Base-by-base conservation (phyloP, 2,888 invertebrate genomes). In the Lepidochrysops patricia region DNA sequence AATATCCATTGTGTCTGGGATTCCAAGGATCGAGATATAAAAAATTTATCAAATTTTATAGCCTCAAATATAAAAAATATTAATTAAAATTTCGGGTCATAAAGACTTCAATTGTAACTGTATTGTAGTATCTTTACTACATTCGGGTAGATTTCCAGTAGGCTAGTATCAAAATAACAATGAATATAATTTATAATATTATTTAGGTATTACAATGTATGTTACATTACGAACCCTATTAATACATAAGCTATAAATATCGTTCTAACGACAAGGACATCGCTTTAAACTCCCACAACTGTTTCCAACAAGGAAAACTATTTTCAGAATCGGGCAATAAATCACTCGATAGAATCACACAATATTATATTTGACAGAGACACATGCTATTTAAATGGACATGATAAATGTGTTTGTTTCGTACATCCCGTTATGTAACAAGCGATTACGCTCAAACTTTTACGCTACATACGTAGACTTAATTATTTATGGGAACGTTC, bases 321-420 rank as follows among this genome's bases (percentile, higher is more conserved):
- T 86, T 85, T 84, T 82, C 84, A 85, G 84, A 83, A 84, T 80
- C 77, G 76, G 79, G 72, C 76, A 79, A 85, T 85, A 84, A 85
- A 86, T 87, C 86, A 85, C 75, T 77, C 43, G 80, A 84, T 81
- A 77, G 79, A 80, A 82, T 83, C 77, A 77, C 75, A 76, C 76
- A 74, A 77, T 78, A 76, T 75, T 73, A 75, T 75, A 75, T 74
- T 78, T 79, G 81, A 81, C 79, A 72, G 75, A 68, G 76, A 76
- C 80, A 80, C 73, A 76, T 80, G 80, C 80, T 83, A 79, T 81
- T 79, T 78, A 79, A 78, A 72, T 72, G 72, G 77, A 75, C 75
- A 76, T 80, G 79, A 82, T 78, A 75, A 80, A 82, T 82, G 76
- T 76, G 68, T 70, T 69, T 69, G 66, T 69, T 60, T 63, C 54